Evolutionary conservation across 2,113 vertebrate species (phyloP).

Genomic region (Sula dactylatra): DNA sequence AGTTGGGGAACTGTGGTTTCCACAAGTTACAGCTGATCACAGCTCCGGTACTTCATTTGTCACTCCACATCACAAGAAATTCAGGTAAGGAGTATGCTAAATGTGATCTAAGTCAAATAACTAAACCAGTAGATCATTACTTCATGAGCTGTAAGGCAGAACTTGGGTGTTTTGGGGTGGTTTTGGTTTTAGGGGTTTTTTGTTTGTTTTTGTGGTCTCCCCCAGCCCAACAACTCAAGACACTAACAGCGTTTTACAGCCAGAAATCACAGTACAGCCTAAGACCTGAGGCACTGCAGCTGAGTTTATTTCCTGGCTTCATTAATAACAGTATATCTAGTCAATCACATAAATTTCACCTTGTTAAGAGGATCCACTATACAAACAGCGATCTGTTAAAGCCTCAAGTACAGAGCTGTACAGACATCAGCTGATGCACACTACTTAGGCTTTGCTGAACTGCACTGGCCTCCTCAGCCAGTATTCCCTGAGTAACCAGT

Average conservation of each 20-base stretch:
- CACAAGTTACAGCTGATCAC: not conserved
- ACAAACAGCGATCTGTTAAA: not conserved
- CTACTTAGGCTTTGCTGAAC: not conserved
- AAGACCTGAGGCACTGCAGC: not conserved
- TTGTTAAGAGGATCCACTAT: not conserved
- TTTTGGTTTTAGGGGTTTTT: not conserved
- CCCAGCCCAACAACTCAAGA: not conserved
- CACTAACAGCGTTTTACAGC: not conserved
- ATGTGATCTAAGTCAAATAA: not conserved
- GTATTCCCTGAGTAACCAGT: not conserved
- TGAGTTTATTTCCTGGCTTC: not conserved
- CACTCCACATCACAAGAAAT: not conserved
- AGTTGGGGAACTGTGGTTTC: not conserved
- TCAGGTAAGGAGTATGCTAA: not conserved
- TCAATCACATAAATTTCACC: fast-evolving
- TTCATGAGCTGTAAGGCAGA: not conserved
- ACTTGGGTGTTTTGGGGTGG: not conserved
- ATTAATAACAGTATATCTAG: fast-evolving
- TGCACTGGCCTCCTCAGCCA: not conserved
- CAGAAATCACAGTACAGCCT: not conserved
- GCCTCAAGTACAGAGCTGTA: not conserved
- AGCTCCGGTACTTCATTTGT: not conserved
- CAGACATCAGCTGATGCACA: not conserved
- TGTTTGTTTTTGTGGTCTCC: not conserved
- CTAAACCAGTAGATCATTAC: not conserved